phyloP scores from a whole-genome alignment of 2,113 vertebrate species.

The Neoarius graeffei region DNA sequence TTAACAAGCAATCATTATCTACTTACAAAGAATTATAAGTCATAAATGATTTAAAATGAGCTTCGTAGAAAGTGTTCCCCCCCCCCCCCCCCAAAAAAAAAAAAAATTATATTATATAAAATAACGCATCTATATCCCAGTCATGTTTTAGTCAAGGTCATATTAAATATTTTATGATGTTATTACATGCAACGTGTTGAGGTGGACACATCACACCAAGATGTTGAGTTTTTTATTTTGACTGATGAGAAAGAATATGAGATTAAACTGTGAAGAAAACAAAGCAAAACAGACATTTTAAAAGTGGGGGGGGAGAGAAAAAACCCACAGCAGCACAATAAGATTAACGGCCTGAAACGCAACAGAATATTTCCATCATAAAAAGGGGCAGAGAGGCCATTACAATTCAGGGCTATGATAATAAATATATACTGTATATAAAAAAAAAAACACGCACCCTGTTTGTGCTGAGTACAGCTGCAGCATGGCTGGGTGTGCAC shows the following conservation, averaged over 20 bases:
- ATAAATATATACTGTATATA: conserved; percentile 32
- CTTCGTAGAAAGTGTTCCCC: neutral
- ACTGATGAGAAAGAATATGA: neutral
- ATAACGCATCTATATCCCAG: neutral
- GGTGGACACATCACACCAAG: neutral
- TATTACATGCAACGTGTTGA: neutral
- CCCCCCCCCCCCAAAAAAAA: no score
- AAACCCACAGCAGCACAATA: neutral
- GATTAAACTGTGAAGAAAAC: neutral
- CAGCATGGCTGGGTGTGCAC: conserved; percentile 51
- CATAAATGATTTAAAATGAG: neutral
- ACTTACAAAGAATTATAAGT: neutral
- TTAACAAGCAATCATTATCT: neutral
- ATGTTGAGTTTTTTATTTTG: neutral
- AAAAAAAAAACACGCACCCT: neutral
- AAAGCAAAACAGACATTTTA: neutral
- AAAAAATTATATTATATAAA: neutral
- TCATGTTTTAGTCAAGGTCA: neutral
- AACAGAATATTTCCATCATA: conserved; percentile 18
- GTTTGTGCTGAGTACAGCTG: conserved; percentile 67
- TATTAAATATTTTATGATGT: neutral
- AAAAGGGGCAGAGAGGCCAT: conserved; percentile 57
- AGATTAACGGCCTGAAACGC: conserved; percentile 25
- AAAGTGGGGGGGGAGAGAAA: neutral
- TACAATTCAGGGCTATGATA: conserved; percentile 60